phyloP scores from a whole-genome alignment of 2,113 vertebrate genomes.

The Calypte anna region DNA sequence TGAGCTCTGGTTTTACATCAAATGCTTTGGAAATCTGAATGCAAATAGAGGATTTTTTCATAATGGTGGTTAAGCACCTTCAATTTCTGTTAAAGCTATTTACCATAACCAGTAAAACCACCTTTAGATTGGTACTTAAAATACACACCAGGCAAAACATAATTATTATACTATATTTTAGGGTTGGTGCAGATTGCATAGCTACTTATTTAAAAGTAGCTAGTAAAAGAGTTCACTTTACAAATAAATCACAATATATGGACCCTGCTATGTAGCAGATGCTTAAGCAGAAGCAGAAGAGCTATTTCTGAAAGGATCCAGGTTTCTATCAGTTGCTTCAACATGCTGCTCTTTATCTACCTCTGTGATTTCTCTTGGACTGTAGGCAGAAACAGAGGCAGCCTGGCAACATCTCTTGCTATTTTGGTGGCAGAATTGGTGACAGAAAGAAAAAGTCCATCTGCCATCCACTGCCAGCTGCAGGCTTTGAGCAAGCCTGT shows the following conservation, averaged over 20 bases:
- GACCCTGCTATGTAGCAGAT: neutral
- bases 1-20: neutral
- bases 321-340: neutral
- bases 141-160: neutral
- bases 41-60: neutral
- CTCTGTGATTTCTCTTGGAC: neutral
- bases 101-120: neutral
- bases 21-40: neutral
- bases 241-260: neutral
- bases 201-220: neutral
- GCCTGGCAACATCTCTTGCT: neutral
- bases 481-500: neutral
- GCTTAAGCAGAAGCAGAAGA: neutral
- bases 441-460: neutral
- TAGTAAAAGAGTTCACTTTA: neutral
- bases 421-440: neutral
- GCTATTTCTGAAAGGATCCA: neutral
- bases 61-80: neutral
- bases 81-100: neutral
- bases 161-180: neutral
- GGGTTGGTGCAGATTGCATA: neutral
- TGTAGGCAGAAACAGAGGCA: slow-evolving; percentile 1
- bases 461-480: neutral
- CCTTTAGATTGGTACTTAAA: neutral
- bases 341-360: neutral